Evolutionary conservation across 1,140 invertebrate genomes (phyloP), one percentile per base, ranked within the genome.

Genomic region (Neodiprion pinetum): DNA sequence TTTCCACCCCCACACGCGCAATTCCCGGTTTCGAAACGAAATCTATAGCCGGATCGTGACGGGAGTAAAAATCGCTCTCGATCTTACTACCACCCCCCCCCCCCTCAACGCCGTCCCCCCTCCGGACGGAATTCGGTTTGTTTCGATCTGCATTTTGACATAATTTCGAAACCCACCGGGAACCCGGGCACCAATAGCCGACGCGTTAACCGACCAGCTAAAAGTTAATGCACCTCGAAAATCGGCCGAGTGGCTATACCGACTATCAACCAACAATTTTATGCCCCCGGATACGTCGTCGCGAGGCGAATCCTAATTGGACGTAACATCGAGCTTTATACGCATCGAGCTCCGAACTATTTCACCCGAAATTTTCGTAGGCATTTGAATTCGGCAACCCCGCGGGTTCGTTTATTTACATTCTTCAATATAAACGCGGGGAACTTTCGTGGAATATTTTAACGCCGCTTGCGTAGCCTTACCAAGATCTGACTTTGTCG

Each of bases 41-140:
- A 81, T 82, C 81, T 81, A 80, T 76, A 80, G 79, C 80, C 79
- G 81, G 81, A 83, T 86, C 86, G 86, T 88, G 86, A 81, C 72
- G 66, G 72, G 86, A 85, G 87, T 87, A 80, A 76, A 71, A 70
- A 49, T 49, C 47, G 12, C 48, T 23, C 53, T 72, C 4, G 17
- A 67, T 61, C 50, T 61, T 17, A 17, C 53, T 21, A 61, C 53
- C 53, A 0, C 53, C 11, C 5, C n/a, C 53, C 3, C n/a, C 11
- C n/a, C 9, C 53, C n/a, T n/a, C n/a, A n/a, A n/a, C n/a, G n/a
- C n/a, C n/a, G n/a, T n/a, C 11, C 5, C n/a, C 53, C 3, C n/a
- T 3, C n/a, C 28, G 28, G 28, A 40, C 28, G 28, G 28, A 40
- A 40, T 40, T 40, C 11, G 11, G 53, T 61, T 61, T 61, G 53